These are phyloP conservation scores for Drosophila gunungcola DNA, from an alignment of 1,140 invertebrate species.

Conservation along the genomic window DNA sequence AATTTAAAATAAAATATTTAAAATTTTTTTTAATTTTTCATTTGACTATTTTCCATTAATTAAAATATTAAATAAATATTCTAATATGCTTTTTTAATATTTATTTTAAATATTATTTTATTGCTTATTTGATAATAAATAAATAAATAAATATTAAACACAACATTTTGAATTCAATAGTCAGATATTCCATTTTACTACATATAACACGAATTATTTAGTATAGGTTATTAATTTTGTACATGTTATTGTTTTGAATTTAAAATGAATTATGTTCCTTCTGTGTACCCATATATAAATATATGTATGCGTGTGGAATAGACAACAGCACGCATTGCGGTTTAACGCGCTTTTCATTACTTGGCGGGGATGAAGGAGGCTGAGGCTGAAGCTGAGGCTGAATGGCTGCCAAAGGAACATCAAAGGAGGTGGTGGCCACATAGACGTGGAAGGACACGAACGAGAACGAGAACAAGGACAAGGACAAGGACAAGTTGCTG, in stretches of 20 bases:
- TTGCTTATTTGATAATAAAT: no score
- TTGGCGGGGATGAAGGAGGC: constrained; percentile 8
- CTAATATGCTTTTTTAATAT: no score
- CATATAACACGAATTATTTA: no score
- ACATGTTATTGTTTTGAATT: neutral
- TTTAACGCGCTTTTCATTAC: constrained; percentile 67
- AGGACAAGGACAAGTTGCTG: constrained; percentile 48
- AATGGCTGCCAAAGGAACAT: constrained; percentile 56
- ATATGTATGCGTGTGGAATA: constrained; percentile 26
- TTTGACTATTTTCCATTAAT: no score
- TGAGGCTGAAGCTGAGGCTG: constrained; percentile 14
- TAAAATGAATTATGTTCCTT: neutral
- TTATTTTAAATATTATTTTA: no score
- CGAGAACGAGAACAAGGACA: constrained; percentile 1
- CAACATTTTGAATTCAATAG: no score
- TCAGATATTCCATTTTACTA: no score
- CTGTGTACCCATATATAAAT: constrained; percentile 4
- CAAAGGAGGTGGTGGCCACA: constrained; percentile 25
- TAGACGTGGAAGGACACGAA: constrained; percentile 2
- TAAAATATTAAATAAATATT: no score
- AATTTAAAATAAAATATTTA: no score
- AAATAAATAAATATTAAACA: no score
- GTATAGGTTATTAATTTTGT: no score
- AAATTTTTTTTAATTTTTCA: neutral
- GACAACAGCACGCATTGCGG: constrained; percentile 57